A percentile compares a stretch with the other conserved stretches of the same genome.
These are phyloP conservation scores for Rhimphoctona megacephalus DNA, from an alignment of 2,888 invertebrate species.

Conservation along the genomic window DNA sequence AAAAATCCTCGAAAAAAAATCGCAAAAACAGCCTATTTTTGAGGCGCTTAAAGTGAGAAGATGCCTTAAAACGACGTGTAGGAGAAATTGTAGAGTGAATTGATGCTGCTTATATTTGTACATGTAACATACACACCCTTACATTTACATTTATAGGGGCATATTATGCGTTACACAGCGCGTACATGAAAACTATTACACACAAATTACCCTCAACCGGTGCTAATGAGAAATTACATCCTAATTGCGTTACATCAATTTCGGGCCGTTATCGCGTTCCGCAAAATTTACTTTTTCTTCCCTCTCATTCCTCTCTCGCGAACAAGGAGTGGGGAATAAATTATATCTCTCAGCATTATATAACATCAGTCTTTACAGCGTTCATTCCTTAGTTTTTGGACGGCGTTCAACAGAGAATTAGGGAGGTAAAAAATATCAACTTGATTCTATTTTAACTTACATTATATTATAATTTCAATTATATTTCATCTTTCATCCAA, in stretches of 20 bases:
- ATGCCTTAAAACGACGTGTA: too few relatives aligned
- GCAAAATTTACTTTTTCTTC: not conserved
- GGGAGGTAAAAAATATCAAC: not conserved
- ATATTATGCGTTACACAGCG: not conserved
- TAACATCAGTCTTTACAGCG: not conserved
- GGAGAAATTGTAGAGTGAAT: not conserved
- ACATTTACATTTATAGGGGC: not conserved
- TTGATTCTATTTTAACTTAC: not conserved
- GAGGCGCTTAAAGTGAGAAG: too few relatives aligned
- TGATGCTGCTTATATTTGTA: slow-evolving; percentile 1
- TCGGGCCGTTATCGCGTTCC: not conserved
- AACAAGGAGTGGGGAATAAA: not conserved
- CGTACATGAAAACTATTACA: slow-evolving; percentile 41
- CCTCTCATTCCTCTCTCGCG: not conserved
- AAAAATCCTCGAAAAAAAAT: too few relatives aligned
- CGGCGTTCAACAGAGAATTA: not conserved
- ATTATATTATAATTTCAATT: not conserved
- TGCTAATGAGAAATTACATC: slow-evolving; percentile 51
- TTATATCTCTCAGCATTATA: not conserved
- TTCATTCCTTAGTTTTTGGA: not conserved
- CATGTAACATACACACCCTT: not conserved
- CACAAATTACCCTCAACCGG: slow-evolving; percentile 32
- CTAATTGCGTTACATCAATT: slow-evolving; percentile 31
- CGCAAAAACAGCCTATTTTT: too few relatives aligned
- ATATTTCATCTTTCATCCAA: not conserved